phyloP scores from a whole-genome alignment of 2,797 vertebrate species.

The Somateria mollissima region DNA sequence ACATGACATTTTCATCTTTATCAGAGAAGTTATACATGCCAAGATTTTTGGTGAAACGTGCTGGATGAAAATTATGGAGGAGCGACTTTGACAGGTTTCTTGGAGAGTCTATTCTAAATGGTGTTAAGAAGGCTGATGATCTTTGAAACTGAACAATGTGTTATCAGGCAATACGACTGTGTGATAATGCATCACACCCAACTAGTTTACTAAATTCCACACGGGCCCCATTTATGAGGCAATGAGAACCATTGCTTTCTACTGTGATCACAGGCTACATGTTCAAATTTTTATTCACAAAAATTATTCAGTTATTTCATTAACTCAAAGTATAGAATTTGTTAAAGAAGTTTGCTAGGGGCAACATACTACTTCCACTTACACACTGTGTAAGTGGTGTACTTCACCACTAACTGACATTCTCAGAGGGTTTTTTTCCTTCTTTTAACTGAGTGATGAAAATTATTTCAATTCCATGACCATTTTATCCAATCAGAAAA shows the following conservation, averaged over 20 bases:
- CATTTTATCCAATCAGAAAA: neutral
- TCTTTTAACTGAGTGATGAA: neutral
- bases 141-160: neutral
- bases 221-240: neutral
- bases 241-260: neutral
- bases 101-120: neutral
- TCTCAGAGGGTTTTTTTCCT: neutral
- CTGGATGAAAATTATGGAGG: slow-evolving; percentile 19
- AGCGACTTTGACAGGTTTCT: neutral
- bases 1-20: slow-evolving; percentile 12
- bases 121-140: neutral
- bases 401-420: neutral
- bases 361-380: neutral
- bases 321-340: neutral
- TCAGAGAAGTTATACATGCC: slow-evolving; percentile 23
- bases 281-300: neutral
- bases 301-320: neutral
- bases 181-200: neutral
- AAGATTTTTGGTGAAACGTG: slow-evolving; percentile 23
- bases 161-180: neutral
- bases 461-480: neutral
- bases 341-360: neutral
- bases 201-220: neutral
- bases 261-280: neutral
- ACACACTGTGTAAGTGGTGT: neutral